These are phyloP conservation scores for Exephanes ischioxanthus DNA, from an alignment of 2,888 invertebrate genomes.

Conservation along the genomic window DNA sequence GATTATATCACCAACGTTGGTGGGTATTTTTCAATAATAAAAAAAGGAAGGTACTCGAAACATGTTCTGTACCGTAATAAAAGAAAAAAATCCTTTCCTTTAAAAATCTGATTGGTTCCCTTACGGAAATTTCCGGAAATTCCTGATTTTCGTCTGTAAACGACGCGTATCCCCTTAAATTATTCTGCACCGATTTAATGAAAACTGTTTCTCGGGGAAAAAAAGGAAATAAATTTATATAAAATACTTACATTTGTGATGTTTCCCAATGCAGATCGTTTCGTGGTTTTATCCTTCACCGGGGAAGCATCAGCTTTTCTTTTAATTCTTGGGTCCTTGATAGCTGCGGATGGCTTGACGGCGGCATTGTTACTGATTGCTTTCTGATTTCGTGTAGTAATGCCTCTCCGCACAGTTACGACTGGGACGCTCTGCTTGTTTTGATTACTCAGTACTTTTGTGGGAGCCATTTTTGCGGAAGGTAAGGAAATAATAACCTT, in stretches of 20 bases:
- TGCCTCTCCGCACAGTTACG: constrained; percentile 85
- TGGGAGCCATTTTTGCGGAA: constrained; percentile 87
- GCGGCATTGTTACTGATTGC: constrained; percentile 69
- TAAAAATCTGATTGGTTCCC: too few species aligned
- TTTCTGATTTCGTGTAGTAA: constrained; percentile 88
- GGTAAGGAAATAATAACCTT: constrained; percentile 36
- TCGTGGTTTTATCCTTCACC: constrained; percentile 90
- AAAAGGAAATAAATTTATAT: background rate
- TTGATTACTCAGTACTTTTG: constrained; percentile 87
- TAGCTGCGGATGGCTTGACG: constrained; percentile 84
- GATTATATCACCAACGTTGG: too few species aligned
- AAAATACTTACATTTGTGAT: constrained; percentile 89
- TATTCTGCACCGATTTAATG: too few species aligned
- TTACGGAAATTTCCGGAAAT: too few species aligned
- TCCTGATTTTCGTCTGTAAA: too few species aligned
- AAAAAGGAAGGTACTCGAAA: too few species aligned
- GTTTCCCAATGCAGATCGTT: constrained; percentile 94
- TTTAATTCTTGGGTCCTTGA: constrained; percentile 88
- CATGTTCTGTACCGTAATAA: too few species aligned
- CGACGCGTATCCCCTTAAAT: too few species aligned
- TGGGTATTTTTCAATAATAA: too few species aligned
- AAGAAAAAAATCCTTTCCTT: too few species aligned
- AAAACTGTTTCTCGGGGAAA: background rate
- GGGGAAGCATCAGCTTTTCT: constrained; percentile 94
- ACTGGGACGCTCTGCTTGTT: constrained; percentile 85